A percentile compares a stretch with the other conserved stretches of the same genome.
phyloP scores from a whole-genome alignment of 2,888 invertebrate species.

The Ectemnius continuus region DNA sequence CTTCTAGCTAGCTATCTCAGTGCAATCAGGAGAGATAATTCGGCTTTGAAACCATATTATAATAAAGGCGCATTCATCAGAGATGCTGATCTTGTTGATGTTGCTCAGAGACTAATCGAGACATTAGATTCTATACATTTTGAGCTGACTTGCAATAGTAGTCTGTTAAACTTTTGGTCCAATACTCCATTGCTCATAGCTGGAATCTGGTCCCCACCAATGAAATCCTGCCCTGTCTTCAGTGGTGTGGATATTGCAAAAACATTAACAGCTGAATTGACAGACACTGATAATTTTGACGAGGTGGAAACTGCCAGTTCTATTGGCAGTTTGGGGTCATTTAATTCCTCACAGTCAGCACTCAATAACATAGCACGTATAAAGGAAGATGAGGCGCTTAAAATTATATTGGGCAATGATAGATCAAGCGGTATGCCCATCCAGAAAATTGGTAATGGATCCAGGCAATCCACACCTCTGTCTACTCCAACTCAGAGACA shows the following conservation, averaged over 20 bases:
- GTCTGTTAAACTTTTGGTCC: conserved; percentile 93
- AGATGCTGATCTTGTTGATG: conserved; percentile 89
- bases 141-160: conserved; percentile 82
- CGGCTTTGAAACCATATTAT: conserved; percentile 90
- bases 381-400: conserved; percentile 86
- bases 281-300: conserved; percentile 60
- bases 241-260: conserved; percentile 89
- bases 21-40: conserved; percentile 88
- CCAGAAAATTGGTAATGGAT: background rate
- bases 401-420: conserved; percentile 81
- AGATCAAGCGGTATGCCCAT: conserved; percentile 12
- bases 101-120: conserved; percentile 87
- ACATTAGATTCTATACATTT: conserved; percentile 82
- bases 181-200: conserved; percentile 89
- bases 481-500: conserved; percentile 12
- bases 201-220: conserved; percentile 90
- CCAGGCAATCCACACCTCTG: conserved; percentile 5
- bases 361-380: conserved; percentile 73
- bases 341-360: conserved; percentile 70
- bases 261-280: conserved; percentile 79
- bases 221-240: conserved; percentile 86
- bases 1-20: conserved; percentile 91
- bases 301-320: conserved; percentile 74
- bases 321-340: conserved; percentile 74
- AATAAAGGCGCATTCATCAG: conserved; percentile 89